Evolutionary conservation across 2,797 vertebrate species (phyloP).

Genomic region (Botia kubotai): DNA sequence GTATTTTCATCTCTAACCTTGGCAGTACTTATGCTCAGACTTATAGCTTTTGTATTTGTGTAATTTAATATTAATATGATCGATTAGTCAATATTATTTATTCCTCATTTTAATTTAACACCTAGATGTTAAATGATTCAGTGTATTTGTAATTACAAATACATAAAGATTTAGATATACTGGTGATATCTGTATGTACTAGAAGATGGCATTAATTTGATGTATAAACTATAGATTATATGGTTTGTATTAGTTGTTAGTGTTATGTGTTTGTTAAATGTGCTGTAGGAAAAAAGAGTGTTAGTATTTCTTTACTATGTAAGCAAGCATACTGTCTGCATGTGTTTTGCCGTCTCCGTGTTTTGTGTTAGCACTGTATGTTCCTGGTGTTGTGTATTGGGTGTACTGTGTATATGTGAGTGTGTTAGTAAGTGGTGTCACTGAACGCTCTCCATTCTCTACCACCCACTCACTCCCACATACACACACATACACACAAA

Average conservation of each 20-base stretch:
- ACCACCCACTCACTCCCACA: constrained; percentile 77
- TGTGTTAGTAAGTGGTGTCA: constrained; percentile 81
- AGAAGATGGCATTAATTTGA: neutral
- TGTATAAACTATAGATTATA: neutral
- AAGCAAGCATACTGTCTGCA: constrained; percentile 22
- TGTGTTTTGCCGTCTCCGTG: constrained; percentile 20
- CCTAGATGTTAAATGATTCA: too few relatives aligned
- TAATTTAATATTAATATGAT: too few relatives aligned
- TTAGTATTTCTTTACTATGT: neutral
- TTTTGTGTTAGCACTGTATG: constrained; percentile 52
- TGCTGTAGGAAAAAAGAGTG: neutral
- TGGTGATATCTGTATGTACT: neutral
- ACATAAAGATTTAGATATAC: neutral
- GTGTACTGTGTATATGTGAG: constrained; percentile 65
- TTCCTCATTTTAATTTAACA: too few relatives aligned
- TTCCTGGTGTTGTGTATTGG: constrained; percentile 58
- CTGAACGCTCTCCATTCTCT: constrained; percentile 83
- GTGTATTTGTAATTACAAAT: neutral
- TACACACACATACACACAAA: constrained; percentile 64
- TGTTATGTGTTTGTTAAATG: neutral
- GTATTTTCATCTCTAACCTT: too few relatives aligned
- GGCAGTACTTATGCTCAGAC: too few relatives aligned
- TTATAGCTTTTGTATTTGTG: too few relatives aligned
- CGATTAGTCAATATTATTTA: too few relatives aligned
- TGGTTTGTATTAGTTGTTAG: neutral